Evolutionary conservation across 2,113 vertebrate species (phyloP).

Genomic region (Amia ocellicauda): DNA sequence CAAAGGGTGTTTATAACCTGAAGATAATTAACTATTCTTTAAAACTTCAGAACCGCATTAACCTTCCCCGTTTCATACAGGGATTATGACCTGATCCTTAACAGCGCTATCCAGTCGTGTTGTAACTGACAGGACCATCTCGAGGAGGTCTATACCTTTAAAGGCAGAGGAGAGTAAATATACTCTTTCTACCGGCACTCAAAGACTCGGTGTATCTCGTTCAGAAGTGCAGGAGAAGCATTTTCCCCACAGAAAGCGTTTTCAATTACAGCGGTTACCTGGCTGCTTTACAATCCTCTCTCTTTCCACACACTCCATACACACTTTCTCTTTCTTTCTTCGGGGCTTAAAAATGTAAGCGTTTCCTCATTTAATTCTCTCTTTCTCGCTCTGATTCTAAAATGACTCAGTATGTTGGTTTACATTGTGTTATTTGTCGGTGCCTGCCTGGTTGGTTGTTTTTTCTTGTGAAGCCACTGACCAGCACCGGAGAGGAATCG

Average conservation of each 20-base stretch:
- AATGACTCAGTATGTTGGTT: too few relatives aligned
- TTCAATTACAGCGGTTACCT: constrained; percentile 16
- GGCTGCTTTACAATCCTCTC: background rate
- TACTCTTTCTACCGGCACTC: constrained; percentile 20
- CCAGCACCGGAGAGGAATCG: background rate
- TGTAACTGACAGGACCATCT: constrained; percentile 10
- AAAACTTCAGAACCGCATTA: constrained; percentile 38
- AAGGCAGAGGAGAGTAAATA: constrained; percentile 11
- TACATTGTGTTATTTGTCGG: too few relatives aligned
- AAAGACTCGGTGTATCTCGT: constrained; percentile 12
- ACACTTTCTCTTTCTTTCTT: background rate
- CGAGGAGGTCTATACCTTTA: constrained; percentile 10
- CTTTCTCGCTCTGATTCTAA: too few relatives aligned
- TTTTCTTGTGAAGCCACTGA: too few relatives aligned
- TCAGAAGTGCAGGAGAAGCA: constrained; percentile 14
- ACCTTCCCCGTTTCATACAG: constrained; percentile 35
- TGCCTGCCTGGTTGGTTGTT: too few relatives aligned
- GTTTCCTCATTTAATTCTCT: too few relatives aligned
- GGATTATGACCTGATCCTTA: constrained; percentile 22
- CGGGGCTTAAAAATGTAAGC: background rate
- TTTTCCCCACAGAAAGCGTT: constrained; percentile 17
- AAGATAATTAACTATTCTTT: constrained; percentile 44
- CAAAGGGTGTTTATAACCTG: constrained; percentile 40
- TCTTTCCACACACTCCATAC: background rate
- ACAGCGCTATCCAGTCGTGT: constrained; percentile 4